Evolutionary conservation across 2,113 vertebrate species (phyloP).

Genomic region (Bufo bufo): DNA sequence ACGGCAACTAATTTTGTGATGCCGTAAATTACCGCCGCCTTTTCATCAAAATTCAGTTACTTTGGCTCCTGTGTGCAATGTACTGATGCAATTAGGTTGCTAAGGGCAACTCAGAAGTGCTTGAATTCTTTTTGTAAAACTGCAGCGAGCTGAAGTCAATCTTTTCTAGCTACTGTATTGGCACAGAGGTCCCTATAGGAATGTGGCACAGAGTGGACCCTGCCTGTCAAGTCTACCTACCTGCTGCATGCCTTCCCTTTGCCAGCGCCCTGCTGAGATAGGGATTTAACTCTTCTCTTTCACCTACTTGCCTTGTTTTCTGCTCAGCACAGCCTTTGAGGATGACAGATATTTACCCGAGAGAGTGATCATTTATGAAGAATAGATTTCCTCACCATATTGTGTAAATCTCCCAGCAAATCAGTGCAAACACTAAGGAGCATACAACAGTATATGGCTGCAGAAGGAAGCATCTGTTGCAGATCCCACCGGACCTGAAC

Average conservation of each 20-base stretch:
- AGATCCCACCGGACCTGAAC: background rate
- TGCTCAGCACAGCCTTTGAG: too few relatives aligned
- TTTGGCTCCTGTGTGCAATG: conserved; percentile 99
- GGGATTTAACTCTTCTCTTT: background rate
- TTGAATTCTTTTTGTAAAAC: conserved; percentile 99
- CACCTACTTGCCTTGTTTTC: background rate
- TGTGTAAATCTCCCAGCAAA: conserved; percentile 36
- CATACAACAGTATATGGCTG: background rate
- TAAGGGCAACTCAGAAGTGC: conserved; percentile 99
- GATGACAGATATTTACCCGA: conserved; percentile 13
- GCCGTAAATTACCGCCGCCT: conserved; percentile 99
- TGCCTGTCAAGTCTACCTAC: background rate
- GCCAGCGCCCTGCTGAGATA: background rate
- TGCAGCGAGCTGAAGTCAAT: conserved; percentile 90
- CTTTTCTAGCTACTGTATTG: conserved; percentile 73
- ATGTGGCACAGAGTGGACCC: conserved; percentile 58
- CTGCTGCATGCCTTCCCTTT: background rate
- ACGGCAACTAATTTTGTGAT: conserved; percentile 99
- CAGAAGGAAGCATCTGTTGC: conserved; percentile 26
- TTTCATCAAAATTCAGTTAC: conserved; percentile 99
- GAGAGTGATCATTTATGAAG: background rate
- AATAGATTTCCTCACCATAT: background rate
- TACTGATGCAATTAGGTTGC: conserved; percentile 99
- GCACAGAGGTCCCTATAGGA: conserved; percentile 67
- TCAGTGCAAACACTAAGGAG: conserved; percentile 5